Evolutionary conservation across 2,888 invertebrate genomes (phyloP).

Genomic region (Netelia virgata): DNA sequence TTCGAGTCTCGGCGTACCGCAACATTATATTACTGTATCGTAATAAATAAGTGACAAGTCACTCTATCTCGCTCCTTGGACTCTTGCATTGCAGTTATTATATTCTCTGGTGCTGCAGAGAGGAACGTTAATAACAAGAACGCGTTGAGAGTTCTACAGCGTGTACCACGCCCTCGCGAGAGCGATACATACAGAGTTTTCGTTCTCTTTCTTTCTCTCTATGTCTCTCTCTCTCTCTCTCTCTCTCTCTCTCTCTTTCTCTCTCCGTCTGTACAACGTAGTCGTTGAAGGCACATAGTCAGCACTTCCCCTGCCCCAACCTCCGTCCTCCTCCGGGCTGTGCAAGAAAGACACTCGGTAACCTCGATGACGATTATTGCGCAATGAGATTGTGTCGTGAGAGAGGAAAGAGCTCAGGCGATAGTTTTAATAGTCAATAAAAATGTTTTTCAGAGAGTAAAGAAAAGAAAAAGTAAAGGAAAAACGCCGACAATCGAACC

Average conservation of each 20-base stretch:
- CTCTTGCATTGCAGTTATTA: slow-evolving; percentile 57
- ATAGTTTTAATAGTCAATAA: slow-evolving; percentile 57
- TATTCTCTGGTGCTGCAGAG: slow-evolving; percentile 37
- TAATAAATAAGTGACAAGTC: slow-evolving; percentile 68
- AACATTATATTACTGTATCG: slow-evolving; percentile 60
- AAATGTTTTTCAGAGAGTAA: slow-evolving; percentile 30
- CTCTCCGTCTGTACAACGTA: slow-evolving; percentile 62
- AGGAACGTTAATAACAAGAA: slow-evolving; percentile 68
- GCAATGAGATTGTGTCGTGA: slow-evolving; percentile 61
- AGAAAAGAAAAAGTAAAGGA: background rate
- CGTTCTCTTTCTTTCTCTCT: slow-evolving; percentile 51
- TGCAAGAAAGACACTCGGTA: slow-evolving; percentile 62
- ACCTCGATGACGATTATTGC: slow-evolving; percentile 68
- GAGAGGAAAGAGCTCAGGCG: slow-evolving; percentile 58
- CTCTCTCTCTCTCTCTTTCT: slow-evolving; percentile 52
- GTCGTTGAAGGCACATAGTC: slow-evolving; percentile 58
- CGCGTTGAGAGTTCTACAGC: slow-evolving; percentile 59
- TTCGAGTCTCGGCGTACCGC: slow-evolving; percentile 25
- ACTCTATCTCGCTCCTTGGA: slow-evolving; percentile 58
- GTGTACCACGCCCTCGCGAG: slow-evolving; percentile 67
- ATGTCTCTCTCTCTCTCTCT: slow-evolving; percentile 37
- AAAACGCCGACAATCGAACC: background rate
- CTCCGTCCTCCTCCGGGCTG: slow-evolving; percentile 19
- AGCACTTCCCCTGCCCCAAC: slow-evolving; percentile 51
- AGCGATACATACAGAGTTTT: slow-evolving; percentile 57